Evolutionary conservation across 2,888 invertebrate genomes (phyloP), one percentile per base, ranked within the genome.

Genomic region (Mythimna vitellina): DNA sequence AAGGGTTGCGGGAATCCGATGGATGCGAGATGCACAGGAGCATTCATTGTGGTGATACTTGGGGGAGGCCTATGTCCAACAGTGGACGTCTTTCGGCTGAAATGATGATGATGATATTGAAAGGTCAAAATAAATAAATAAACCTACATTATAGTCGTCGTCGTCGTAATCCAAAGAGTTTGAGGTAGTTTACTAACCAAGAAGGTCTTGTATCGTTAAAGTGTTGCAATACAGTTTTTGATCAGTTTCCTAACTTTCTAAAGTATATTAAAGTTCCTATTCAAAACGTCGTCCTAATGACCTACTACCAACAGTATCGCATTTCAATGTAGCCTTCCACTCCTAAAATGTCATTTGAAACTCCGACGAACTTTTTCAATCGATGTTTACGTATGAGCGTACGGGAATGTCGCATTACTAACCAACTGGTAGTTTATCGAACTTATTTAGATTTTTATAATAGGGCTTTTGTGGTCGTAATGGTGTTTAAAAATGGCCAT

Each of bases 401-500:
- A 60, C 58, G 32, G 25, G 70, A 71, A 75, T 77, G 66, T 72
- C 69, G 72, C 66, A 60, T 67, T 73, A 56, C 60, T 73, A 73
- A 60, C 67, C 49, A 64, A 80, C 69, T 54, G 25, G 63, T 65
- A 67, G 62, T 73, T 75, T 75, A 78, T 63, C 66, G 65, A 80
- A 70, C 35, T 73, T 81, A 73, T 68, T 80, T 70, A 54, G 70
- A 70, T 72, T 82, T 80, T 78, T 61, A 71, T 78, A 80, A 71
- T 71, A 66, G 32, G 53, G n/a, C 35, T 56, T 58, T 58, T 62
- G 69, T 38, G 72, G 73, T 64, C 75, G 63, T 80, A 78, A 82
- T 85, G 76, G 76, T 84, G 75, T 85, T 81, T 78, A 64, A 77
- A 78, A 84, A 76, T 80, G 66, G 81, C 78, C 76, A 79, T 87